Evolutionary conservation across 1,140 invertebrate genomes (phyloP).

Genomic region (Diachasma alloeum): DNA sequence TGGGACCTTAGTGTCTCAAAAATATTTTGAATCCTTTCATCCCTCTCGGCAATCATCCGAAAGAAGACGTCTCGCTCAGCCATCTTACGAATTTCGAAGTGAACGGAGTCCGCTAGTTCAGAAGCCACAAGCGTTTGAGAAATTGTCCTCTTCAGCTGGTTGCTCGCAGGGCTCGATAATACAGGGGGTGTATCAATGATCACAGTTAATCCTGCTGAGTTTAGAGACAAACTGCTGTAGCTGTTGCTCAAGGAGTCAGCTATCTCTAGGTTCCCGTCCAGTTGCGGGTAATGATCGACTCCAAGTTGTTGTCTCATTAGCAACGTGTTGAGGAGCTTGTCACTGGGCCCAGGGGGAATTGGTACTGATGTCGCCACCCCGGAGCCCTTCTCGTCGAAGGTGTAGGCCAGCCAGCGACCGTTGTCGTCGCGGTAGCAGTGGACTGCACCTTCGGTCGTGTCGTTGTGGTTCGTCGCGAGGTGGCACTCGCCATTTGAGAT

Average conservation of each 20-base stretch:
- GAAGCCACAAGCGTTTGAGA: slow-evolving; percentile 42
- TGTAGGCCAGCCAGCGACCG: slow-evolving; percentile 81
- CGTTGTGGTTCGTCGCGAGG: slow-evolving; percentile 84
- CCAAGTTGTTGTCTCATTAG: slow-evolving; percentile 57
- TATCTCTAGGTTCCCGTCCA: slow-evolving; percentile 54
- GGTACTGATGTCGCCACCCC: slow-evolving; percentile 66
- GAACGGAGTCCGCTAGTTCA: slow-evolving; percentile 27
- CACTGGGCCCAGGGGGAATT: slow-evolving; percentile 54
- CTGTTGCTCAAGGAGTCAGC: slow-evolving; percentile 65
- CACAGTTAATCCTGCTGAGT: slow-evolving; percentile 69
- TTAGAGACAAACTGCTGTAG: slow-evolving; percentile 67
- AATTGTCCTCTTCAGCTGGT: slow-evolving; percentile 48
- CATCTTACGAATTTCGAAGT: slow-evolving; percentile 36
- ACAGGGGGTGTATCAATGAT: slow-evolving; percentile 69
- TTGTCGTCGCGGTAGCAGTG: slow-evolving; percentile 83
- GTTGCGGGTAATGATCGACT: slow-evolving; percentile 41
- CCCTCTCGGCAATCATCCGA: slow-evolving; percentile 41
- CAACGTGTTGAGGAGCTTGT: slow-evolving; percentile 56
- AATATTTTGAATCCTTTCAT: slow-evolving; percentile 48
- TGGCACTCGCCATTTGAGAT: slow-evolving; percentile 68
- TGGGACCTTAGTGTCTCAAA: slow-evolving; percentile 43
- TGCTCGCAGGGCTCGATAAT: slow-evolving; percentile 49
- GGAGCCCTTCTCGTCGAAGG: slow-evolving; percentile 81
- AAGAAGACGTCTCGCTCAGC: slow-evolving; percentile 40
- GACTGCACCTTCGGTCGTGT: slow-evolving; percentile 86